Conservation (phyloP, 2,113 vertebrate species). For the Syngnathoides biaculeatus region DNA sequence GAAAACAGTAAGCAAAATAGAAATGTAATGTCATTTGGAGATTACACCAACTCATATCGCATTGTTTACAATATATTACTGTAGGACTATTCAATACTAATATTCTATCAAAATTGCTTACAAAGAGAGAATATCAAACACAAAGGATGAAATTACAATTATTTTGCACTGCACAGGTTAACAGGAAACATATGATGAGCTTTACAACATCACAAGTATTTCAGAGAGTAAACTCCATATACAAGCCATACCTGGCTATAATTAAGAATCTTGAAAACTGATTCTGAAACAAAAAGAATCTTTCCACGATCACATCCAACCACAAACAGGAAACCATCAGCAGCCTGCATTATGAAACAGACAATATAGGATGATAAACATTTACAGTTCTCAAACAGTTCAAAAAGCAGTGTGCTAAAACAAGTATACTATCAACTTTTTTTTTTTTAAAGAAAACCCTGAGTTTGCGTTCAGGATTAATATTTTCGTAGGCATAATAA, state of each 20-base stretch:
- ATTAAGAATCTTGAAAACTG: slow-evolving; percentile 98
- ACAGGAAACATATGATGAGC: not conserved
- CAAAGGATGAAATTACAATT: not conserved
- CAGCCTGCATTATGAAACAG: slow-evolving; percentile 74
- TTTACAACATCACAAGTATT: not conserved
- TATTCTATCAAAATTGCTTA: not conserved
- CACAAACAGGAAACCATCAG: slow-evolving; percentile 97
- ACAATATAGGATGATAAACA: not conserved
- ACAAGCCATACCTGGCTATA: slow-evolving; percentile 85
- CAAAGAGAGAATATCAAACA: not conserved
- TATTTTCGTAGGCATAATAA: not conserved
- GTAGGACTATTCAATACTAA: not conserved
- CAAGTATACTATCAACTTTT: not conserved
- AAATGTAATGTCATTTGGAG: not conserved
- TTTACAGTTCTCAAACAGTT: not conserved
- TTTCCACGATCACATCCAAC: slow-evolving; percentile 98
- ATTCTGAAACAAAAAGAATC: slow-evolving; percentile 98
- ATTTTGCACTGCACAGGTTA: not conserved
- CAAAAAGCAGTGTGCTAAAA: not conserved
- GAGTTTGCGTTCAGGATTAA: not conserved
- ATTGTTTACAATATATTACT: too few species aligned
- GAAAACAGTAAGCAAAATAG: not conserved
- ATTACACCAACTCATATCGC: not conserved
- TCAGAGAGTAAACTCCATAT: not conserved
- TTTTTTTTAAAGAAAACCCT: not conserved